Conservation (phyloP, 2,113 vertebrate genomes). For the Cynopterus brachyotis region DNA sequence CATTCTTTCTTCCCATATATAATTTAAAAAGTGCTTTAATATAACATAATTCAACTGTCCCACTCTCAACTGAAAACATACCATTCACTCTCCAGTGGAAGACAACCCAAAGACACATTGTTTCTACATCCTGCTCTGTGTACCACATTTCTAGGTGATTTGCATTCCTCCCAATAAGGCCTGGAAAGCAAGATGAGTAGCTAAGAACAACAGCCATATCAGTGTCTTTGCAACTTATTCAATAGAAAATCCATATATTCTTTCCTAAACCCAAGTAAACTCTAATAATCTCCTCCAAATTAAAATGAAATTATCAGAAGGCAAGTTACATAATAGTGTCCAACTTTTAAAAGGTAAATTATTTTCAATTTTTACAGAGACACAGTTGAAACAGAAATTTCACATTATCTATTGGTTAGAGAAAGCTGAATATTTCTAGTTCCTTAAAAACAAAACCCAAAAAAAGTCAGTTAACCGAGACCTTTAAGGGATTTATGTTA, state of each 20-base stretch:
- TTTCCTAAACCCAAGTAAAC: background rate
- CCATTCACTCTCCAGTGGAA: background rate
- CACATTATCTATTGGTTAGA: background rate
- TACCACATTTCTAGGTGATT: background rate
- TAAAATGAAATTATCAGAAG: constrained; percentile 30
- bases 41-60: background rate
- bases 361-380: constrained; percentile 9
- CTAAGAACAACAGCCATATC: background rate
- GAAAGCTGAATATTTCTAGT: constrained; percentile 41
- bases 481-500: background rate
- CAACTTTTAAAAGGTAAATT: background rate
- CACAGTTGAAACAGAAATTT: constrained; percentile 23
- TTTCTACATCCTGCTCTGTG: background rate
- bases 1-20: background rate
- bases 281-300: background rate
- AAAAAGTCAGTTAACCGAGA: background rate
- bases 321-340: background rate
- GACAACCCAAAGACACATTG: background rate
- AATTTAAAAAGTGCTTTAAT: background rate
- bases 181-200: background rate
- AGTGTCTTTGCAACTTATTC: background rate
- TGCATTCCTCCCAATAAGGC: background rate
- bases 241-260: background rate
- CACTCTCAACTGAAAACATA: background rate
- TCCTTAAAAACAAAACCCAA: constrained; percentile 42